Base-by-base conservation (phyloP, 2,888 invertebrate genomes). In the Idaea aversata region DNA sequence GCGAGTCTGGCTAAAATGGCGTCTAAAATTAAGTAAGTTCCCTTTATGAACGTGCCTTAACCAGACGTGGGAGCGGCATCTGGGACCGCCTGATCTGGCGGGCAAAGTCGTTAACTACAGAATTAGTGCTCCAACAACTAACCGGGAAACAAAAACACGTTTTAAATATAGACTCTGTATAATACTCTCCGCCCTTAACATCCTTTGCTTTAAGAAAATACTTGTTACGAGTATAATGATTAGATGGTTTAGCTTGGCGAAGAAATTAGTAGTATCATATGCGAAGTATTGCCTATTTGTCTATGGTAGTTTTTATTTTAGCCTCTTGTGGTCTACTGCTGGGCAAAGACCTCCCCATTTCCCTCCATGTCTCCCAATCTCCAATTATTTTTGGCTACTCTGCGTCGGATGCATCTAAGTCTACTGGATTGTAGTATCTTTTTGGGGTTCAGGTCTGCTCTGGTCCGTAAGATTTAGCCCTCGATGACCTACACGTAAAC, bases 41-140 rank as follows among this genome's bases (percentile, higher is more conserved):
- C 47, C 47, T 47, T 47, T 47, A 73, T 80, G 82, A 81, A 87
- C 83, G 82, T 82, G 82, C 82, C 81, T 76, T 76, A 71, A 66
- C 71, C 71, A 75, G 82, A 87, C 89, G 90, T 90, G 90, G 90
- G 90, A 88, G 85, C 81, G 84, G 85, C 87, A 88, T 90, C 88
- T 88, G 88, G 87, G 77, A 77, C 82, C 81, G 80, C 77, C 77
- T 80, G 85, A 79, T 84, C 87, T 85, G 87, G 84, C 83, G 78
- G 75, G 71, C 78, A 72, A 70, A 79, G 84, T 90, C 92, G 89
- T 92, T 90, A 92, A 92, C 87, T 83, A 83, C 87, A 78, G 84
- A 90, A 89, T 91, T 90, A 90, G 90, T 86, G 80, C 86, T 83
- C 81, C 80, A 79, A 82, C 75, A 77, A 82, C 84, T 83, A 84